Evolutionary conservation across 2,888 invertebrate species (phyloP).

Genomic region (Rugalucina vietnamica): DNA sequence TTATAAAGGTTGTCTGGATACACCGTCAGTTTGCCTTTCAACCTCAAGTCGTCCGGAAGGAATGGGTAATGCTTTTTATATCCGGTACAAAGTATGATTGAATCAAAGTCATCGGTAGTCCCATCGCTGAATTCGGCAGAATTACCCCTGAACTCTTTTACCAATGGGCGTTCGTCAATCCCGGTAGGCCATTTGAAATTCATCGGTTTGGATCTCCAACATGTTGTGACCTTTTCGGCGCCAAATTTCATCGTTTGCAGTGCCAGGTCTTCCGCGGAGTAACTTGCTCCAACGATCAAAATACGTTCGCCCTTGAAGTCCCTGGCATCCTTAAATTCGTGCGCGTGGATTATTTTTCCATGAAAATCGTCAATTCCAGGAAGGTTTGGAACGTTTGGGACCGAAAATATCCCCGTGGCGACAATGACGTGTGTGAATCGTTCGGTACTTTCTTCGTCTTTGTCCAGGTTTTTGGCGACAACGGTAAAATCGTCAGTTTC

Average conservation of each 20-base stretch:
- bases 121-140: constrained; percentile 54
- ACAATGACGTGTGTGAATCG: constrained; percentile 38
- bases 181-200: constrained; percentile 53
- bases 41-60: constrained; percentile 7
- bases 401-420: constrained; percentile 32
- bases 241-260: constrained; percentile 34
- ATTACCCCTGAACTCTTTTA: constrained; percentile 35
- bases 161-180: constrained; percentile 52
- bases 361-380: constrained; percentile 32
- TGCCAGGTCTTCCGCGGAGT: constrained; percentile 47
- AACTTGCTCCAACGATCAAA: constrained; percentile 34
- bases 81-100: constrained; percentile 40
- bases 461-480: constrained; percentile 1
- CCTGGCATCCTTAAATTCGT: constrained; percentile 39
- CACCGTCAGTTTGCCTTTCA: background rate
- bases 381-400: constrained; percentile 30
- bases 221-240: constrained; percentile 31
- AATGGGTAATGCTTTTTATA: constrained; percentile 29
- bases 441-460: background rate
- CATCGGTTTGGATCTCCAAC: constrained; percentile 50
- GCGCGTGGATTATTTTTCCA: constrained; percentile 42
- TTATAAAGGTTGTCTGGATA: constrained; percentile 36
- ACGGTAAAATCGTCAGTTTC: constrained; percentile 32
- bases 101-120: constrained; percentile 44
- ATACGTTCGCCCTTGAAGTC: constrained; percentile 20